Evolutionary conservation across 2,888 invertebrate species (phyloP).

Genomic region (Notocelia uddmanniana): DNA sequence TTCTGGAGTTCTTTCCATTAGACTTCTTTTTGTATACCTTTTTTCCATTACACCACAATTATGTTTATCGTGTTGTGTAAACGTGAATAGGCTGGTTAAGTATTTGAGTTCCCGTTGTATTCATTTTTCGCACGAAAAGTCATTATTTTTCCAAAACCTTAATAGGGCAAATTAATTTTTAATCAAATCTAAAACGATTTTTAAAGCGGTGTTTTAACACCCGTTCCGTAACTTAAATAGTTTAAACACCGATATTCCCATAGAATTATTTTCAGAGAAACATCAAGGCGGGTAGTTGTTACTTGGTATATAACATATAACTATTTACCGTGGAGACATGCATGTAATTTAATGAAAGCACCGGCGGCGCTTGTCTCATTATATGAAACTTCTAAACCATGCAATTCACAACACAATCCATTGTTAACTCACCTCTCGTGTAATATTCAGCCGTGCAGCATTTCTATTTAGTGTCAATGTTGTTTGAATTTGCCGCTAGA

Average conservation of each 20-base stretch:
- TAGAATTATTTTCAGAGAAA: neutral
- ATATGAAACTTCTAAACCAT: conserved; percentile 8
- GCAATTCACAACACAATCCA: neutral
- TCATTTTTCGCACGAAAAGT: too few species aligned
- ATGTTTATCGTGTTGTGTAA: neutral
- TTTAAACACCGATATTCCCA: neutral
- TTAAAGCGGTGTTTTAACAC: neutral
- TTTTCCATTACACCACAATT: conserved; percentile 19
- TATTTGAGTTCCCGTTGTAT: too few species aligned
- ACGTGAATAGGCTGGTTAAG: neutral
- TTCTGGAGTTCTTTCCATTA: conserved; percentile 7
- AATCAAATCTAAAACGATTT: neutral
- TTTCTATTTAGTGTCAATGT: too few species aligned
- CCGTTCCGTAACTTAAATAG: neutral
- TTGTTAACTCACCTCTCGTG: neutral
- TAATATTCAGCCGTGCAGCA: too few species aligned
- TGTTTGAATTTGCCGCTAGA: too few species aligned
- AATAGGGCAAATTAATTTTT: too few species aligned
- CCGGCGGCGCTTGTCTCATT: conserved; percentile 8
- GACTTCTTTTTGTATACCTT: neutral
- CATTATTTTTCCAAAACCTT: too few species aligned
- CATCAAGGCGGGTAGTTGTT: neutral
- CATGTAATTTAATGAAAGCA: neutral
- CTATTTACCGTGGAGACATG: neutral
- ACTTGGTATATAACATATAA: neutral